phyloP scores from a whole-genome alignment of 1,140 invertebrate genomes.

The Sarcophaga bullata region DNA sequence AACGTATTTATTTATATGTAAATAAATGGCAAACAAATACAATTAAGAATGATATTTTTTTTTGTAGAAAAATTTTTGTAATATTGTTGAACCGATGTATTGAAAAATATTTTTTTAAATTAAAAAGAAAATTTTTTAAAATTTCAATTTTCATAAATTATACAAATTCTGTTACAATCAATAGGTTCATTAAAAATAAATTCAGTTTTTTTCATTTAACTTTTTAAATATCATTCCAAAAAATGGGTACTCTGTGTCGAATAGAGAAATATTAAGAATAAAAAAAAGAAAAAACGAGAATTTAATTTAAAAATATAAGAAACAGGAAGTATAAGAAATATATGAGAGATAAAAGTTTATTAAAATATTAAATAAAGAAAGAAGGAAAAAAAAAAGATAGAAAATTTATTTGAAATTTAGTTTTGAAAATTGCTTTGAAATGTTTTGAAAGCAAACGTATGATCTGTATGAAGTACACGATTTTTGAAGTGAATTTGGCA shows the following conservation, averaged over 20 bases:
- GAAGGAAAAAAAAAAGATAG: conserved; percentile 1
- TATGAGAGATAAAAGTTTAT: conserved; percentile 42
- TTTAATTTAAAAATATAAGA: conserved; percentile 47
- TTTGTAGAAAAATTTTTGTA: conserved; percentile 22
- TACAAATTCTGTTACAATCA: neutral
- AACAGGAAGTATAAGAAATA: conserved; percentile 44
- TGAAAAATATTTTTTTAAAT: neutral
- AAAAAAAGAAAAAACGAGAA: conserved; percentile 35
- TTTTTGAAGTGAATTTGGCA: conserved; percentile 37
- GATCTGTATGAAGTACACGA: conserved; percentile 2
- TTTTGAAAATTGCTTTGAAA: neutral
- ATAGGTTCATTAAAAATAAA: conserved; percentile 40
- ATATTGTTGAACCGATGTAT: conserved; percentile 42
- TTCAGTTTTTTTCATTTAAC: conserved; percentile 51
- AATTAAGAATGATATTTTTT: conserved; percentile 25
- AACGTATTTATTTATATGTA: no score
- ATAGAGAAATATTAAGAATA: neutral
- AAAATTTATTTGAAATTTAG: conserved; percentile 21
- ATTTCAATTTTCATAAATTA: neutral
- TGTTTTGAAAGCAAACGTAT: neutral
- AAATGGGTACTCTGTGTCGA: conserved; percentile 54
- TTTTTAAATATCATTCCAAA: conserved; percentile 64
- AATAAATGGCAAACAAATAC: neutral
- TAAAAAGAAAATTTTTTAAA: neutral
- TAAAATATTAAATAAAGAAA: conserved; percentile 42